Evolutionary conservation across 1,140 invertebrate species (phyloP).

Genomic region (Trachelipus rathkii): DNA sequence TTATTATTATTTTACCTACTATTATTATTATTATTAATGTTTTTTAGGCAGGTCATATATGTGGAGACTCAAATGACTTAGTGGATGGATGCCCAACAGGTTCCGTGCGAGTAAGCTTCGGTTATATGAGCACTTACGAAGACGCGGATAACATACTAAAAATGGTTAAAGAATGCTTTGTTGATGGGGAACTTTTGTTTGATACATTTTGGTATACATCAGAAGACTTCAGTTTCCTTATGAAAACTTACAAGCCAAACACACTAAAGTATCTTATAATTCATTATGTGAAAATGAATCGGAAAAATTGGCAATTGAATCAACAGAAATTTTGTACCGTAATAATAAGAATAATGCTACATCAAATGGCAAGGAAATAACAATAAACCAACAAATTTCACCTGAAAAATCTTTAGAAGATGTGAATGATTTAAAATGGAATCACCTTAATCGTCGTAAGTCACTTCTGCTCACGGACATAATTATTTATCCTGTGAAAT

Average conservation of each 20-base stretch:
- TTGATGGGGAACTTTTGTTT: slow-evolving; percentile 34
- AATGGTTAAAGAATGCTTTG: slow-evolving; percentile 66
- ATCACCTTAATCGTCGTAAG: background rate
- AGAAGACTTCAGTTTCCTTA: background rate
- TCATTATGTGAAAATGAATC: background rate
- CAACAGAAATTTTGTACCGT: background rate
- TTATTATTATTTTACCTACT: too few species aligned
- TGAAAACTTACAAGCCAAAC: slow-evolving; percentile 3
- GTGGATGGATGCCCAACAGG: slow-evolving; percentile 87
- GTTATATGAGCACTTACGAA: slow-evolving; percentile 74
- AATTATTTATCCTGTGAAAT: slow-evolving; percentile 89
- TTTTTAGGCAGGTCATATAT: slow-evolving; percentile 76
- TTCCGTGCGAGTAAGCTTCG: slow-evolving; percentile 85
- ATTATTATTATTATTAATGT: too few species aligned
- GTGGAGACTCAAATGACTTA: slow-evolving; percentile 83
- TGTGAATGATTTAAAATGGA: background rate
- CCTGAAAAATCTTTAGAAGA: background rate
- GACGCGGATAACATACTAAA: slow-evolving; percentile 68
- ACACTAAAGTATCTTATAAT: background rate
- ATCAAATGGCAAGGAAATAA: background rate
- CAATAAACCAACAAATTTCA: background rate
- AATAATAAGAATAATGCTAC: too few species aligned
- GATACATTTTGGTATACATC: slow-evolving; percentile 44
- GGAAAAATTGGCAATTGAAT: background rate
- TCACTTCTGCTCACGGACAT: slow-evolving; percentile 59